These are phyloP conservation scores for Melanitta fusca DNA, from an alignment of 2,797 vertebrate genomes.

Conservation along the genomic window DNA sequence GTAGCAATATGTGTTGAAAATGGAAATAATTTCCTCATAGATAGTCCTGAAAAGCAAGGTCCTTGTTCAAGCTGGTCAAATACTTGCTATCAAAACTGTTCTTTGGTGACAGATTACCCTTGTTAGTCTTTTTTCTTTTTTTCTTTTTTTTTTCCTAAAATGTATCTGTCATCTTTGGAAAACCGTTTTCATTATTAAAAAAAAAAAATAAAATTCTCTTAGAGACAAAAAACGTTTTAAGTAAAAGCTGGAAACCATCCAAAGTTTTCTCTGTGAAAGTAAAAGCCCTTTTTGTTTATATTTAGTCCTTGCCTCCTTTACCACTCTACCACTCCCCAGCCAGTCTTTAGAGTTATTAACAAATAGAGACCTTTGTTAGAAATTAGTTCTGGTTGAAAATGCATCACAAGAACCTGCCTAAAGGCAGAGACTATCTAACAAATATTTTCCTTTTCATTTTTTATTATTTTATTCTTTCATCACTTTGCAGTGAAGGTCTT, in stretches of 20 bases:
- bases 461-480: neutral
- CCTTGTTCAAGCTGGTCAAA: neutral
- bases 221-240: neutral
- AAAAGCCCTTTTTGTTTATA: neutral
- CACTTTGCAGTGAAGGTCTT: neutral
- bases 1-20: neutral
- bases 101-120: neutral
- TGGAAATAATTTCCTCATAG: neutral
- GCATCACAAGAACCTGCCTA: neutral
- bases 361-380: neutral
- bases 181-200: neutral
- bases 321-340: neutral
- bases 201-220: neutral
- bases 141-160: neutral
- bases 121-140: neutral
- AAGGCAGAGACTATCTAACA: neutral
- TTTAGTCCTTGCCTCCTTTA: neutral
- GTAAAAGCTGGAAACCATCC: neutral
- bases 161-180: neutral
- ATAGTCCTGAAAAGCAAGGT: neutral
- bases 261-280: neutral
- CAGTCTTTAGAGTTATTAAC: neutral
- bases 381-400: constrained; percentile 8
- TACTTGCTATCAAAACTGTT: neutral
- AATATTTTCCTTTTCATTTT: neutral